phyloP scores from a whole-genome alignment of 2,113 vertebrate species.

The Falco punctatus region DNA sequence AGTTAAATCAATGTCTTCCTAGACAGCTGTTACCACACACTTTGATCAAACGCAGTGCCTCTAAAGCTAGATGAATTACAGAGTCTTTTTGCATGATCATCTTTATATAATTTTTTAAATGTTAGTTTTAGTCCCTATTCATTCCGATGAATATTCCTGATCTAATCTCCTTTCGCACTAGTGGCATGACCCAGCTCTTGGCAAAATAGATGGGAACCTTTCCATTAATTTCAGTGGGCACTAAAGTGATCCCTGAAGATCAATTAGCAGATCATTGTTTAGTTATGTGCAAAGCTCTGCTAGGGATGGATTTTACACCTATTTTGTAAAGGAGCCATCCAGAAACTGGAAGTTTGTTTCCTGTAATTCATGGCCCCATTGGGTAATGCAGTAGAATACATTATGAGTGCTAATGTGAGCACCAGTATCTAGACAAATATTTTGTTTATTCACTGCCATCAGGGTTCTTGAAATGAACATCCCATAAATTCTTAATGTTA shows the following conservation, averaged over 20 bases:
- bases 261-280: background rate
- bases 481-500: constrained; percentile 36
- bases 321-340: background rate
- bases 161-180: background rate
- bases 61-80: background rate
- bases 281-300: background rate
- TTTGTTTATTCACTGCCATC: background rate
- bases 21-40: background rate
- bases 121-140: background rate
- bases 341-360: constrained; percentile 1
- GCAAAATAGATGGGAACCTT: background rate
- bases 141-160: background rate
- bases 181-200: background rate
- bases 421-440: background rate
- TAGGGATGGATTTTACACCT: background rate
- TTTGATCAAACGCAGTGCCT: background rate
- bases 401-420: background rate
- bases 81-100: background rate
- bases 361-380: background rate
- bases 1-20: background rate
- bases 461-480: background rate
- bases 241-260: background rate
- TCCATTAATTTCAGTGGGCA: background rate
- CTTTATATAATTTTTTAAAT: background rate
- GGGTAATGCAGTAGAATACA: background rate